Conservation (phyloP, 1,140 invertebrate species). For the Aporrectodea caliginosa region DNA sequence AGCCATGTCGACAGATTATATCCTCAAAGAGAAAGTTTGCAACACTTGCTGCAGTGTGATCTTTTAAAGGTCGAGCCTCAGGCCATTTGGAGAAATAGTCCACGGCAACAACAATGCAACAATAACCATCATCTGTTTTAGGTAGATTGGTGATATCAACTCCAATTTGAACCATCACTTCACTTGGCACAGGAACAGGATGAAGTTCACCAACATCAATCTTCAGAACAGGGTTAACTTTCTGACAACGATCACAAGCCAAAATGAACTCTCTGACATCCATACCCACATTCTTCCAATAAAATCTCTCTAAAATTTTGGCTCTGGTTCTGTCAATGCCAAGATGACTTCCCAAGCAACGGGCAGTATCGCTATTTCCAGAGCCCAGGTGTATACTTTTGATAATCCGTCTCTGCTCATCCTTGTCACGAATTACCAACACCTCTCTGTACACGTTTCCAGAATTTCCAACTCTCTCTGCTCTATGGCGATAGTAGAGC, state of each 20-base stretch:
- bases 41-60: not conserved
- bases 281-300: not conserved
- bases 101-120: not conserved
- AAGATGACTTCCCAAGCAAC: not conserved
- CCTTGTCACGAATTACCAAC: no score
- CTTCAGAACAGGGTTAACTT: not conserved
- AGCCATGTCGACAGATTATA: not conserved
- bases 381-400: no score
- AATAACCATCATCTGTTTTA: not conserved
- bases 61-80: not conserved
- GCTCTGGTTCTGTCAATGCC: not conserved
- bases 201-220: not conserved
- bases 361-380: no score
- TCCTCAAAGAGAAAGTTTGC: not conserved
- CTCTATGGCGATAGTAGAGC: no score
- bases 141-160: not conserved
- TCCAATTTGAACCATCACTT: not conserved
- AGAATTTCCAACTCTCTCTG: no score
- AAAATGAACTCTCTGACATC: not conserved
- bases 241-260: not conserved
- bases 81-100: not conserved
- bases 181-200: not conserved
- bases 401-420: no score
- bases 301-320: not conserved
- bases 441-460: no score